Base-by-base conservation (phyloP, 2,888 invertebrate genomes). In the Apodemia hepburni region DNA sequence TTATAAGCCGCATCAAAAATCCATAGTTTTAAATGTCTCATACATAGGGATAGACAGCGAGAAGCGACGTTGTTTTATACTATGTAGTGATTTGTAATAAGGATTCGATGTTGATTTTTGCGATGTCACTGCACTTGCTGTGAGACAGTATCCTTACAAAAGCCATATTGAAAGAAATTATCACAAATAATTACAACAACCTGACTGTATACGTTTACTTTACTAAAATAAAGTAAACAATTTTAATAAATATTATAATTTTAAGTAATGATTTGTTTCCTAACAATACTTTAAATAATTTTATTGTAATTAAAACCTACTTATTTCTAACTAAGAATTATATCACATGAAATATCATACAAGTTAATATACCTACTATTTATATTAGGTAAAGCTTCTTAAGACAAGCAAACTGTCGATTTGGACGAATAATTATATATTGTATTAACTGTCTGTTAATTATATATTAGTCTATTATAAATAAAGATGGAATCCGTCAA, bases 301-400 rank as follows among this genome's bases (percentile, higher is more conserved):
- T 61, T 61, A 60, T 42, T 42, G 42, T 49, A 49, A 29, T 61
- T 51, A 51, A 18, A 33, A 15, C 51, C 58, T 61, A 61, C 54
- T 54, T 54, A 54, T 11, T 27, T 61, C 61, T 61, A 61, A 18
- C 58, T 61, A 61, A 89, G 71, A 64, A 79, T 81, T 89, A 90
- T 90, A 90, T 90, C 90, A 90, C 90, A 90, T 84, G 82, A 85
- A 83, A 82, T 84, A 87, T 85, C 87, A 87, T 86, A 81, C 79
- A 82, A 77, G 77, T 82, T 81, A 80, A 85, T 81, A 82, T 79
- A 82, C 54, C 54, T 57, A 57, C 27, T 75, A 80, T 80, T 79
- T 73, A 79, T 73, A 72, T 75, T 78, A 70, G 81, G 82, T 86
- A 83, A 84, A 85, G 81, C 82, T 84, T 80, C 70, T 71, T 66